Base-by-base conservation (phyloP, 2,888 invertebrate species). In the Polyommatus iphigenia region DNA sequence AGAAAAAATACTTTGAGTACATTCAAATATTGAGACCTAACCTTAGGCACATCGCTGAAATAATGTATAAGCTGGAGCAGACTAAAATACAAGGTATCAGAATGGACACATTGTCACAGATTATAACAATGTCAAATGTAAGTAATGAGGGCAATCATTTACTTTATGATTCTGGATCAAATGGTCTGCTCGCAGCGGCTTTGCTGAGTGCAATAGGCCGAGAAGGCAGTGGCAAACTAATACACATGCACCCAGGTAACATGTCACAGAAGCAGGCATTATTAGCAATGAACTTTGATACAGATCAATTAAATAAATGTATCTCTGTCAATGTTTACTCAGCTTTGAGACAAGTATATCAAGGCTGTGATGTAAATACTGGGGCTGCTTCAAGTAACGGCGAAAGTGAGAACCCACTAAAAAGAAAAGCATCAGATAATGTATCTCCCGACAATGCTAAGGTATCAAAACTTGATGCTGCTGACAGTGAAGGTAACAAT, bases 1-100 rank as follows among this genome's bases (percentile, higher is more conserved):
- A 98, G 85, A 97, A 97, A 84, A 99, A 99, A 90, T 99, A 99
- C 90, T 97, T 96, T 86, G 97, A 97, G 85, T 97, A 96, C 85
- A 92, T 98, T 20, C 96, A 96, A 82, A 95, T 99, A 76, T 92
- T 97, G 6, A 96, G 95, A 85, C 99, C 99, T 0, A 97, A 96
- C 59, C 95, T 99, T 79, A 94, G 98, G 73, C 91, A 97, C n/a
- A 90, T 99, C 72, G 94, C 97, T 29, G 97, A 98, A 83, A 97
- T 98, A 85, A 97, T 97, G 90, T 98, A 97, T 86, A 95, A 96
- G 77, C 96, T 97, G 86, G 97, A 98, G 85, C 96, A 97, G 0
- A 92, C 91, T 3, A 97, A 97, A 90, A 95, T 97, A 76, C 95
- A 96, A 87, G 96, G 97, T 80, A 92, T 99, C 76, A 95, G 99